A percentile compares a stretch with the other conserved stretches of the same genome.
Conservation (phyloP, 2,113 vertebrate genomes). For the Aix galericulata region DNA sequence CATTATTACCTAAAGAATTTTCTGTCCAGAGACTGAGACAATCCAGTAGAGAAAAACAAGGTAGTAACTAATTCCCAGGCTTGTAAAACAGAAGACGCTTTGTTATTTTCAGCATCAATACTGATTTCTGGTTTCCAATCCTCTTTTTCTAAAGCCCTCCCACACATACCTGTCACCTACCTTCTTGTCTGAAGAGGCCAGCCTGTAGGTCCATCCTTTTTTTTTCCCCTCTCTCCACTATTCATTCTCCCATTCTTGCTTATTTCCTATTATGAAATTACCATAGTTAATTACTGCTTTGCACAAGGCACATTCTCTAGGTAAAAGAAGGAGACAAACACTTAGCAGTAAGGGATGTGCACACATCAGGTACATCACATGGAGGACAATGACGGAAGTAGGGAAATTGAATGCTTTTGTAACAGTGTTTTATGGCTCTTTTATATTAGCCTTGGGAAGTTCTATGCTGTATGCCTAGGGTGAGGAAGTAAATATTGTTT, state of each 20-base stretch:
- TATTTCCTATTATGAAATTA: constrained; percentile 15
- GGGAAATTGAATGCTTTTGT: neutral
- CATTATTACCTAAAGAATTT: neutral
- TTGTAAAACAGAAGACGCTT: neutral
- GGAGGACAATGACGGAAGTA: neutral
- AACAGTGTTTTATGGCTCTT: neutral
- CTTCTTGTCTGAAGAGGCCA: neutral
- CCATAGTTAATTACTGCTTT: neutral
- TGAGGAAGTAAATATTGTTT: neutral
- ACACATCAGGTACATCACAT: neutral
- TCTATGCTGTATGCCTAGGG: neutral
- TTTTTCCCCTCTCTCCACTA: neutral
- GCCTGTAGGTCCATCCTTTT: neutral
- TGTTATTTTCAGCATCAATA: neutral
- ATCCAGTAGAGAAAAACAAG: neutral
- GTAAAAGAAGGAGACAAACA: neutral
- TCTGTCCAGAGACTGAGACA: neutral
- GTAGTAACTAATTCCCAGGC: neutral
- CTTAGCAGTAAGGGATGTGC: neutral
- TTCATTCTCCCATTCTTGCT: neutral
- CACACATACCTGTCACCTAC: neutral
- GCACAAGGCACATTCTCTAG: neutral
- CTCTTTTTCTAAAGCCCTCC: neutral
- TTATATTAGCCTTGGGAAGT: neutral
- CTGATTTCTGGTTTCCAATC: neutral